Base-by-base conservation (phyloP, 2,113 vertebrate genomes). In the Herpetotheres cachinnans region DNA sequence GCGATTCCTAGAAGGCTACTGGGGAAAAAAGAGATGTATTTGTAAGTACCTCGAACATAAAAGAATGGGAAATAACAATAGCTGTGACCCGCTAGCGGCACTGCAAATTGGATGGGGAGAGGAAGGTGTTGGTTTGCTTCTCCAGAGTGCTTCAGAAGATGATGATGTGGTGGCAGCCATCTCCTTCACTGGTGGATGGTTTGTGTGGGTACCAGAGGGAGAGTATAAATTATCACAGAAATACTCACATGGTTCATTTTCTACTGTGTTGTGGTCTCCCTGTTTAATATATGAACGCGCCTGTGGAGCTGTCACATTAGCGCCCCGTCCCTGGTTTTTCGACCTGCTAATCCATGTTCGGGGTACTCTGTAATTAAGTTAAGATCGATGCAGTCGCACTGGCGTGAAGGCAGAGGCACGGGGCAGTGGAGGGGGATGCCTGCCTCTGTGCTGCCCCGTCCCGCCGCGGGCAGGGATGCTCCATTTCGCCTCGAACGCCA, bases 371-470 rank as follows among this genome's bases (percentile, higher is more conserved):
- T 46, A 54, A 49, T 88, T 29, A 38, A 34, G 21, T 6, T 47
- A 17, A 25, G 49, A 17, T 88, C 3, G 1, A 38, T 69, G 56
- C 14, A 5, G 40, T 69, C 47, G 3, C 2, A 16, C 54, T 42
- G 73, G 47, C 1, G 0, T 17, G 26, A 56, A 27, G 36, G 29
- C 38, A 32, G 4, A 72, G n/a, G 56, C 10, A 6, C 27, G 66
- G n/a, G 56, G 32, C 3, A 5, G 29, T 10, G 16, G 6, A 16
- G 36, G 30, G 79, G 40, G 59, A 2, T 19, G 11, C 24, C 36
- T n/a, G 69, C 44, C 62, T 36, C 10, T 1, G 36, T 4, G 4
- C 42, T n/a, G 19, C 44, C 46, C 47, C 2, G 0, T 40, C 38
- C 82, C 52, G 10, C 47, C 7, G 1, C 8, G n/a, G 69, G 29